These are phyloP conservation scores for Lota lota DNA, from an alignment of 2,113 vertebrate genomes.

Conservation along the genomic window DNA sequence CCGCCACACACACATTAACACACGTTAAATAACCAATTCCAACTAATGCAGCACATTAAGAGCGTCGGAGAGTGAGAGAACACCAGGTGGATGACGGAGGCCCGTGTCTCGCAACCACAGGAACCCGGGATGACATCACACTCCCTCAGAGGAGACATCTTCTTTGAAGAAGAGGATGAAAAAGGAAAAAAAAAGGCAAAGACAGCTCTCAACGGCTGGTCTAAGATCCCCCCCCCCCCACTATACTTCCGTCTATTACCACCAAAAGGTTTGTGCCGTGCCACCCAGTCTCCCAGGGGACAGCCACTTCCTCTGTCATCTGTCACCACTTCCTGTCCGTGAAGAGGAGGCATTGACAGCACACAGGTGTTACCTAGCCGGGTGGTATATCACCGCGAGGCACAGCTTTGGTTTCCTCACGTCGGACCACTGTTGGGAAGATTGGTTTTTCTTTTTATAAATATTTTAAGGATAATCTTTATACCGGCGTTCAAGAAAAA, in stretches of 20 bases:
- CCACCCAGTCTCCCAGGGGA: slow-evolving; percentile 30
- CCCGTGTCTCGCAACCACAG: slow-evolving; percentile 33
- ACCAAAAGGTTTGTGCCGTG: slow-evolving; percentile 37
- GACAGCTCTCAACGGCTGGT: slow-evolving; percentile 33
- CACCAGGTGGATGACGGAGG: slow-evolving; percentile 43
- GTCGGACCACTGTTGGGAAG: no score
- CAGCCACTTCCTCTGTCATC: slow-evolving; percentile 65
- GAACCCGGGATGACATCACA: slow-evolving; percentile 26
- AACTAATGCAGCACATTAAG: no score
- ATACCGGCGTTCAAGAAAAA: no score
- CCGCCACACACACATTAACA: not conserved
- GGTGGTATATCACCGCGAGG: slow-evolving; percentile 59
- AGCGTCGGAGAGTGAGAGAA: not conserved
- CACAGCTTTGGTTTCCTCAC: not conserved
- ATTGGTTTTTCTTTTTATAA: no score
- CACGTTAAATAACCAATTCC: not conserved
- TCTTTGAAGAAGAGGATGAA: slow-evolving; percentile 27
- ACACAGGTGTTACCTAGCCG: slow-evolving; percentile 56
- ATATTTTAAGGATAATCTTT: no score
- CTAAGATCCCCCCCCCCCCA: slow-evolving; percentile 40
- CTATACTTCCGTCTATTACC: slow-evolving; percentile 42
- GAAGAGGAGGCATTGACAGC: slow-evolving; percentile 67
- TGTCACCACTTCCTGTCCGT: slow-evolving; percentile 72
- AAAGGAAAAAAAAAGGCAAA: not conserved
- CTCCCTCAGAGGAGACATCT: slow-evolving; percentile 42